Conservation (phyloP, 2,888 invertebrate species). For the Vesta saturnalis region DNA sequence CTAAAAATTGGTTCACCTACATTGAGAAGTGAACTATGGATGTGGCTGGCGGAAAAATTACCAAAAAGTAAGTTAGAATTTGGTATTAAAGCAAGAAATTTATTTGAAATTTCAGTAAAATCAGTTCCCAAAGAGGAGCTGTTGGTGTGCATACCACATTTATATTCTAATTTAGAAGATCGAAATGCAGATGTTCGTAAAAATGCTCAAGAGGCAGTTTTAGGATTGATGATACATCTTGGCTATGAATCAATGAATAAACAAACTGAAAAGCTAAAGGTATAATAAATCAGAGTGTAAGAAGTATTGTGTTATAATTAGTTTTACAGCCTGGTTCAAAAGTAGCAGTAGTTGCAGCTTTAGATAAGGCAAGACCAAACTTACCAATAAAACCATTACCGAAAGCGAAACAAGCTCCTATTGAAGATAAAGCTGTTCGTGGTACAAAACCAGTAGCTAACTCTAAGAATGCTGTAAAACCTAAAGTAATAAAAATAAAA, state of each 20-base stretch:
- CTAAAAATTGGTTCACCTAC: constrained; percentile 86
- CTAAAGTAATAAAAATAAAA: constrained; percentile 61
- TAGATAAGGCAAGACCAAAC: constrained; percentile 88
- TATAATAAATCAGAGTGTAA: no score
- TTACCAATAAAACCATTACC: constrained; percentile 84
- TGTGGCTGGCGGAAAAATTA: constrained; percentile 86
- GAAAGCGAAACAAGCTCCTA: constrained; percentile 67
- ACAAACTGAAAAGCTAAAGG: constrained; percentile 82
- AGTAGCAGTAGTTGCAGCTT: constrained; percentile 76
- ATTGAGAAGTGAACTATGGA: constrained; percentile 82
- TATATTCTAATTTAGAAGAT: constrained; percentile 89
- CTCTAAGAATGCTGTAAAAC: constrained; percentile 64
- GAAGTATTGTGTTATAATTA: no score
- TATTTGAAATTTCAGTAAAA: constrained; percentile 67
- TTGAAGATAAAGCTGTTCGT: constrained; percentile 65
- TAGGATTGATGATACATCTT: constrained; percentile 93
- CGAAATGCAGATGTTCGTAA: constrained; percentile 91
- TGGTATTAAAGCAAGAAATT: background rate
- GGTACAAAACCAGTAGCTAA: constrained; percentile 67
- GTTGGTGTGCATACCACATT: constrained; percentile 75
- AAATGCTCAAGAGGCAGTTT: constrained; percentile 87
- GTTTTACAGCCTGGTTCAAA: constrained; percentile 74
- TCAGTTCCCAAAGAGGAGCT: constrained; percentile 86
- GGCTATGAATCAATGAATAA: constrained; percentile 84
- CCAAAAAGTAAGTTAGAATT: constrained; percentile 68